These are phyloP conservation scores for Melipona beecheii DNA, from an alignment of 2,888 invertebrate species.

Conservation along the genomic window DNA sequence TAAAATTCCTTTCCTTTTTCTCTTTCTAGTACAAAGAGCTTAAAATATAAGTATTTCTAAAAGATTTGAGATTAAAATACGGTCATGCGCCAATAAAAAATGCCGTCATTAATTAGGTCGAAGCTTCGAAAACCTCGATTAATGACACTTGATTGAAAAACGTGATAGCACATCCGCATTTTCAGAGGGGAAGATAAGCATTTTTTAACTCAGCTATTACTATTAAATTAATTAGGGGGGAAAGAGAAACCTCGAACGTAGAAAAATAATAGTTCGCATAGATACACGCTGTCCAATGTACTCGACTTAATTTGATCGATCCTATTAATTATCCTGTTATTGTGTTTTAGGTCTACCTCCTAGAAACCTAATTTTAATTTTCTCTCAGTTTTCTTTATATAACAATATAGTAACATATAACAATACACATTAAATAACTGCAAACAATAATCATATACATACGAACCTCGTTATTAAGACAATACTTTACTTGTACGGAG, in stretches of 20 bases:
- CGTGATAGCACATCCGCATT: slow-evolving; percentile 67
- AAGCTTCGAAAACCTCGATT: slow-evolving; percentile 62
- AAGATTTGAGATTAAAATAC: neutral
- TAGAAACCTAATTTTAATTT: neutral
- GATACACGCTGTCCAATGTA: neutral
- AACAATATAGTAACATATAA: neutral
- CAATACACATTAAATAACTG: neutral
- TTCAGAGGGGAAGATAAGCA: slow-evolving; percentile 57
- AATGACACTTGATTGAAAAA: slow-evolving; percentile 66
- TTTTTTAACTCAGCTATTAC: slow-evolving; percentile 60
- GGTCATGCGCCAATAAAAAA: slow-evolving; percentile 22
- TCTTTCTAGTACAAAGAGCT: no score
- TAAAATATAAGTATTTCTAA: no score
- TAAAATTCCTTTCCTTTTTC: no score
- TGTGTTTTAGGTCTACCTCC: neutral
- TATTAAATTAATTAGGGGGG: slow-evolving; percentile 63
- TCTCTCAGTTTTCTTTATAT: neutral
- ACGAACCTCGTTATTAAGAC: neutral
- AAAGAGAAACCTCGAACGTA: slow-evolving; percentile 24
- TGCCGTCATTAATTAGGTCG: slow-evolving; percentile 56
- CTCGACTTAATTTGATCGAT: neutral
- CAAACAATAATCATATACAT: neutral
- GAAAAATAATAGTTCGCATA: slow-evolving; percentile 25
- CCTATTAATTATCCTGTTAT: neutral
- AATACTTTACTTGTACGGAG: neutral